A percentile compares a stretch with the other conserved stretches of the same genome.
Conservation (phyloP, 2,797 vertebrate species). For the Sitta carolinensis region DNA sequence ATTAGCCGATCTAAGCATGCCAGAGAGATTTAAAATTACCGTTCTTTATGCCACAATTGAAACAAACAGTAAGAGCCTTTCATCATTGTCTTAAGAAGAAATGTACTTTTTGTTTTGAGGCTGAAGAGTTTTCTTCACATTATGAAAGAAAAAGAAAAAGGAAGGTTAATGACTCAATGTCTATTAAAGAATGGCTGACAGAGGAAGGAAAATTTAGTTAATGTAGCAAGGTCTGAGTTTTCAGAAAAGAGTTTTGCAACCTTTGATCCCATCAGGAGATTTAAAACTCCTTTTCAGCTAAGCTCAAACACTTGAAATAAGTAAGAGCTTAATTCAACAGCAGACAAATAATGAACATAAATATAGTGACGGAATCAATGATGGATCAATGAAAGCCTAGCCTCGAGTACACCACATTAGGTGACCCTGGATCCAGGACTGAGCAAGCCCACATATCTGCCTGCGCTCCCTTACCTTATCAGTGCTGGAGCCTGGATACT, state of each 20-base stretch:
- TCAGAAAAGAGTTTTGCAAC: neutral
- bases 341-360: neutral
- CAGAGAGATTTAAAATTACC: neutral
- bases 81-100: neutral
- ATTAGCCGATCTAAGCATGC: neutral
- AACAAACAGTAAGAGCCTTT: neutral
- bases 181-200: neutral
- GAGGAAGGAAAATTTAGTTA: slow-evolving; percentile 5
- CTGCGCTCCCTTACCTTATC: neutral
- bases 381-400: neutral
- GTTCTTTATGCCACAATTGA: neutral
- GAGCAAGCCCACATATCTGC: neutral
- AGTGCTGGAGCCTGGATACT: neutral
- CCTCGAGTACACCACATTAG: neutral
- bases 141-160: neutral
- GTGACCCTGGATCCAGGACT: neutral
- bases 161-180: neutral
- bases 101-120: neutral
- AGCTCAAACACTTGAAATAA: neutral
- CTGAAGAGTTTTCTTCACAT: neutral
- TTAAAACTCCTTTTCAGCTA: neutral
- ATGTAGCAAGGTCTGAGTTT: neutral
- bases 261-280: neutral
- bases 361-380: neutral
- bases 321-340: neutral